Base-by-base conservation (phyloP, 2,888 invertebrate genomes). In the Nysson spinosus region DNA sequence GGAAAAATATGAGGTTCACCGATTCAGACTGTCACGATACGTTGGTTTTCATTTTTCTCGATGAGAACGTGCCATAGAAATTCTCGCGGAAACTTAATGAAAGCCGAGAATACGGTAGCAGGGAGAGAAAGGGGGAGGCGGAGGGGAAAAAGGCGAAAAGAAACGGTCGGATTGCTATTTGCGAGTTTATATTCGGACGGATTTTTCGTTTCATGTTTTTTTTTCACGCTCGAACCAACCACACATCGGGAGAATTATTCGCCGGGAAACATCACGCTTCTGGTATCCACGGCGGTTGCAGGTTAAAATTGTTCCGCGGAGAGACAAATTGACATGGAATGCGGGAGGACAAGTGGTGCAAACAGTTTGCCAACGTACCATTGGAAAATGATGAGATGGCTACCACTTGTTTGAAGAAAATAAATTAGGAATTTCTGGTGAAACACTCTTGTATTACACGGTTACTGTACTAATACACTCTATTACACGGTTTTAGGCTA, bases 81-180 rank as follows among this genome's bases (percentile, higher is more conserved):
- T 37, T 37, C 17, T 20, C 37, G 9, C 9, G 26, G 14, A 37
- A 49, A 26, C 37, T 49, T 49, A 49, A 49, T 49, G 49, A 49
- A 49, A 49, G 30, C 3, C 28, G n/a, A 28, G n/a, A 28, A 28
- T 9, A 28, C 3, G 28, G 9, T 3, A 1, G 1, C 2, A 14
- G 14, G 34, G 14, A 34, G 19, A 19, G n/a, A 32, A 16, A 32
- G 42, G 20, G 20, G 39, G 40, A 32, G 26, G 28, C 44, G 46
- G 20, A 19, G 22, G 56, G 14, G 26, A 1, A 50, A 37, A 37
- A 43, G 24, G 16, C 24, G 51, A 44, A 26, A 12, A 37, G 37
- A 17, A 32, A 57, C 14, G 1, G 16, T 2, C 5, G 40, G 51
- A 64, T 43, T 44, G 28, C 43, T 37, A 57, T 43, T 52, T 32